Evolutionary conservation across 1,140 invertebrate genomes (phyloP), one percentile per base, ranked within the genome.

Genomic region (Gryllus bimaculatus): DNA sequence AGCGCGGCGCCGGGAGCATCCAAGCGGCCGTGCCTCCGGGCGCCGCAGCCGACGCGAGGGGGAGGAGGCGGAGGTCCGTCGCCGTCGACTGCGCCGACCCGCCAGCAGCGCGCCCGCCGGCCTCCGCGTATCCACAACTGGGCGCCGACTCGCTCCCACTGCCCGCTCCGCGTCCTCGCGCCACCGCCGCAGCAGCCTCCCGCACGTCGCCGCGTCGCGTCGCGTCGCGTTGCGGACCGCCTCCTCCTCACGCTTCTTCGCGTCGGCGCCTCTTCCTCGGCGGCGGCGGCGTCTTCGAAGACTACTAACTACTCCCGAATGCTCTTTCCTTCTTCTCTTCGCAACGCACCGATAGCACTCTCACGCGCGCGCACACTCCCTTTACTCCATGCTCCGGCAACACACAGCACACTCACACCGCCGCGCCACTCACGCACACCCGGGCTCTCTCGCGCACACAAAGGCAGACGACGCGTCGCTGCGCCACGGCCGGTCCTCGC

Each of bases 1-100:
- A 66, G 54, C 54, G 54, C 54, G 54, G 54, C 54, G 54, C 54
- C 54, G 54, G 54, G 54, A 66, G 54, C 54, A 66, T 66, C 54
- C 54, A 66, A 66, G 54, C 54, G 54, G 54, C 54, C 54, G 54
- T 66, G 10, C 54, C 54, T 66, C 10, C 18, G 54, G 10, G 54
- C 54, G 54, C 54, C 54, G 54, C 10, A 10, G 54, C 18, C 54
- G 54, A 66, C 54, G 54, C 54, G 54, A 18, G 54, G 54, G 54
- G 54, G 10, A 66, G 54, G 54, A 18, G 54, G 54, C 54, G 54
- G 54, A 18, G 54, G 54, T 66, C 10, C 54, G 54, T 66, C 54
- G 54, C 54, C 18, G 54, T 13, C 54, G 54, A 66, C 54, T 13
- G 54, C 54, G 54, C 54, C 54, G 54, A 10, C 18, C 54, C 54